A percentile compares a stretch with the other conserved stretches of the same genome.
phyloP scores from a whole-genome alignment of 2,113 vertebrate genomes.

The Oreochromis aureus region DNA sequence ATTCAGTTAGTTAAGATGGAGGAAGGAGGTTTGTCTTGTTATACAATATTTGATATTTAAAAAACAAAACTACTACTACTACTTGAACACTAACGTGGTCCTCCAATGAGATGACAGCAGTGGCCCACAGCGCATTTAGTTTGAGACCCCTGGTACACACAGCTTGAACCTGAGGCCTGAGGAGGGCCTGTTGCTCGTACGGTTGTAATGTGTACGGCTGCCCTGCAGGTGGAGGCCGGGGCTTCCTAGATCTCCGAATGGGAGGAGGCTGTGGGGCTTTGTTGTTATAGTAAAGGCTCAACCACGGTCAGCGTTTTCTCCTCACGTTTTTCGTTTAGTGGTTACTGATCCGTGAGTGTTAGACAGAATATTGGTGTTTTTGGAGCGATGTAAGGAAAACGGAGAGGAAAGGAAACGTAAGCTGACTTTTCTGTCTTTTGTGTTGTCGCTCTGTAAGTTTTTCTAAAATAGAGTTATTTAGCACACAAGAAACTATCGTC shows the following conservation, averaged over 20 bases:
- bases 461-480: not conserved
- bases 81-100: not conserved
- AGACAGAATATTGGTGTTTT: fast-evolving
- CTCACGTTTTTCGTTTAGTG: not conserved
- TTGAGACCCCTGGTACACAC: fast-evolving
- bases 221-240: not conserved
- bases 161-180: not conserved
- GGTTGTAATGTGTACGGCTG: not conserved
- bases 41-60: fast-evolving
- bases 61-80: fast-evolving
- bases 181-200: not conserved
- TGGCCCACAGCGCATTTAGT: fast-evolving
- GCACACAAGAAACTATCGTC: not conserved
- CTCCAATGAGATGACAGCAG: too few species aligned
- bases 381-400: not conserved
- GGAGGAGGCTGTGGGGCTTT: not conserved
- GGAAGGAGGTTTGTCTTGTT: fast-evolving
- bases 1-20: not conserved
- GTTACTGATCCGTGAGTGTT: not conserved
- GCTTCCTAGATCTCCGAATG: not conserved
- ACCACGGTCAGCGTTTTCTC: not conserved
- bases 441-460: not conserved
- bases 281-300: not conserved
- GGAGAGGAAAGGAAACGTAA: not conserved
- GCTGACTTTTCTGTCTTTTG: not conserved